These are phyloP conservation scores for Triplophysa yarkandensis DNA, from an alignment of 2,797 vertebrate species.

Conservation along the genomic window DNA sequence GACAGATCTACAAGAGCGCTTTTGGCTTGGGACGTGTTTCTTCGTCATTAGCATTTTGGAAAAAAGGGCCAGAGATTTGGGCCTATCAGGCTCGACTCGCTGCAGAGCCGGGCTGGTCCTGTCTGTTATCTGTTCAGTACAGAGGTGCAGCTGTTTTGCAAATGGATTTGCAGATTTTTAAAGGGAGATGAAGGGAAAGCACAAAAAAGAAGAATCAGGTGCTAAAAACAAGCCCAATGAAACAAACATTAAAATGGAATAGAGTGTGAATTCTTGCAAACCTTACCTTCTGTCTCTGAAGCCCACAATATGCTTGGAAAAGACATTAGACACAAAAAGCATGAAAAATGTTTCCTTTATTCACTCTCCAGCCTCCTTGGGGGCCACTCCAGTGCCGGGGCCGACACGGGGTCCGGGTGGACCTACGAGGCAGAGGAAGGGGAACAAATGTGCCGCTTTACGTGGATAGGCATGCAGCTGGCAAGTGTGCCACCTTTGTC, in stretches of 20 bases:
- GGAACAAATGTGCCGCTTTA: constrained; percentile 72
- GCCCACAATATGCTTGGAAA: constrained; percentile 93
- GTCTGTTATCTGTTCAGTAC: constrained; percentile 99
- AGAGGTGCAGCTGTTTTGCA: constrained; percentile 99
- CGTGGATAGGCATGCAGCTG: constrained; percentile 73
- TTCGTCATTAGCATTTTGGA: constrained; percentile 97
- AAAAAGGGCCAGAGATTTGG: constrained; percentile 99
- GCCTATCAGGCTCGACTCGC: constrained; percentile 98
- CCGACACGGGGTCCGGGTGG: constrained; percentile 66
- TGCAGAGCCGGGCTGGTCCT: constrained; percentile 97
- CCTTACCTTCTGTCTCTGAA: constrained; percentile 87
- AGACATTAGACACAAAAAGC: constrained; percentile 76
- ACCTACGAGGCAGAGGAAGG: constrained; percentile 63
- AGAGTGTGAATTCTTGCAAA: constrained; percentile 68
- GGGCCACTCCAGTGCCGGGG: constrained; percentile 83
- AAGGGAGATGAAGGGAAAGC: constrained; percentile 89
- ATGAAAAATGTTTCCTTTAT: constrained; percentile 86
- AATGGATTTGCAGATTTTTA: constrained; percentile 99
- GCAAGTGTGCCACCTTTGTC: constrained; percentile 79
- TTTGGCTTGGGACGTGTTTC: constrained; percentile 98
- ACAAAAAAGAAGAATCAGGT: constrained; percentile 89
- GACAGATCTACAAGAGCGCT: constrained; percentile 99
- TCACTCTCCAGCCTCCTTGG: constrained; percentile 92
- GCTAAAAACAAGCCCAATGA: constrained; percentile 91
- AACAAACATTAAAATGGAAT: constrained; percentile 62